phyloP scores from a whole-genome alignment of 1,140 invertebrate species.

The Triops longicaudatus region DNA sequence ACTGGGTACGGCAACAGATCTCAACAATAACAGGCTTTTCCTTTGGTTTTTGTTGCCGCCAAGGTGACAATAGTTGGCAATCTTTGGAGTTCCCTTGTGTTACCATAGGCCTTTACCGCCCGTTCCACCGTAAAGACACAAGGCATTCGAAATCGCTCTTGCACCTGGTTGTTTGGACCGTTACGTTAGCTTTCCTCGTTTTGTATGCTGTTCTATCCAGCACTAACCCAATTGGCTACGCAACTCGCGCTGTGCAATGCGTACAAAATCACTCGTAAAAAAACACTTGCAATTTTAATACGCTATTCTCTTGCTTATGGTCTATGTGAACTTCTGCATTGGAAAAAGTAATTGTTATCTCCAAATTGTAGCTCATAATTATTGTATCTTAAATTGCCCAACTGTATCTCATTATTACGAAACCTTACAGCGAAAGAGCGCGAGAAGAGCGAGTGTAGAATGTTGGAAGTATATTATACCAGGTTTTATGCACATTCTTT shows the following conservation, averaged over 20 bases:
- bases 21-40: not conserved
- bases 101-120: not conserved
- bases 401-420: no score
- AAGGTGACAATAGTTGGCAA: slow-evolving; percentile 12
- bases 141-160: not conserved
- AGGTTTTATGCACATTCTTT: no score
- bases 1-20: not conserved
- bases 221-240: not conserved
- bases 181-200: not conserved
- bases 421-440: no score
- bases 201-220: not conserved
- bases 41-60: not conserved
- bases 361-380: no score
- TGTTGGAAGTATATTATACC: no score
- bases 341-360: no score
- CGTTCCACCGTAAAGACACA: not conserved
- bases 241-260: not conserved
- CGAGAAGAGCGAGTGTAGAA: no score
- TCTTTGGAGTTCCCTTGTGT: not conserved
- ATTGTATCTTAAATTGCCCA: no score
- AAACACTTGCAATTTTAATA: no score
- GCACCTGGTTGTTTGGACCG: not conserved
- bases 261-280: not conserved
- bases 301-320: no score
- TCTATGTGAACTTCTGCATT: no score